Evolutionary conservation across 2,797 vertebrate genomes (phyloP), one percentile per base, ranked within the genome.

Genomic region (Scolopax rusticola): DNA sequence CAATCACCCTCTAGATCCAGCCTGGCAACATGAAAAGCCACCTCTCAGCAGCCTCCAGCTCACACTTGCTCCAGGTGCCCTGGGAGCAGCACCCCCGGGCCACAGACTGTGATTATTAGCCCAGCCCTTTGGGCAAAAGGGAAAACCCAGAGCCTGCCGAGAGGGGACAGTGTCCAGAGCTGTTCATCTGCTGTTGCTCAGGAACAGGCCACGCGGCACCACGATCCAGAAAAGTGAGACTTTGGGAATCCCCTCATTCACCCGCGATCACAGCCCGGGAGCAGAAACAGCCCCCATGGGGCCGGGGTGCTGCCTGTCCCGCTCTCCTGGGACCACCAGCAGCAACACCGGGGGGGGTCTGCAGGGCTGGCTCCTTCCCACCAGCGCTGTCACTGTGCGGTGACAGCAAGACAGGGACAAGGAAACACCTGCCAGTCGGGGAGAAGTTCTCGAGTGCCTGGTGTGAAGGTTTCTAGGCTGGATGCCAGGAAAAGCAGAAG

Each of bases 401-500:
- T 19, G 87, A 51, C 70, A 82, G 87, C 64, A 59, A 51, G 19
- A 8, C 38, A 15, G 65, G 77, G 60, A 65, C 43, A 48, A 74
- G 83, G 67, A 63, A 80, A 79, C 67, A 38, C 40, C 78, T 45
- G 69, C 43, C 90, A 76, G 77, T 3, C 56, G 84, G 87, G 43
- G 54, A 45, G 32, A 30, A 69, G 83, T 33, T 84, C 94, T 38
- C 20, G 1, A 88, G 74, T 30, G 75, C 15, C 84, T 59, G 53
- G 51, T 33, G 11, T 51, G 65, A 76, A 60, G 90, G 67, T 30
- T 63, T 87, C 94, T 69, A 90, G 97, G 97, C 87, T 60, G 48
- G 60, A 16, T 21, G 92, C 96, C 96, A 97, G 96, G 90, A 96
- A 91, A 97, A 85, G 63, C 25, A 87, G 77, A 11, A 69, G 85